Conservation (phyloP, 2,888 invertebrate species). For the Desoria tigrina region DNA sequence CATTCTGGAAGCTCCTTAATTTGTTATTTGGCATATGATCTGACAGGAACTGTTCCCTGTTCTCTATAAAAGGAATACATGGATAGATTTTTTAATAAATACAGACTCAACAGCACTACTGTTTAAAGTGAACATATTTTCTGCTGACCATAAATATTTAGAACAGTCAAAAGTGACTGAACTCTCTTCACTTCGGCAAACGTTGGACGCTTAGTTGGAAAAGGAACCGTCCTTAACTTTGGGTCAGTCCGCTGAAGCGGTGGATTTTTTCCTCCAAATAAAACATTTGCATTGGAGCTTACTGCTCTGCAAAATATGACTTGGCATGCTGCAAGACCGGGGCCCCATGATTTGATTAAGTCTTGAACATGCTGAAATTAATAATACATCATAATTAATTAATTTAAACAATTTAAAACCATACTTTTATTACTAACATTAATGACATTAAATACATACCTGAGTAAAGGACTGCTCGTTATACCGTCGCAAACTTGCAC, state of each 20-base stretch:
- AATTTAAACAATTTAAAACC: background rate
- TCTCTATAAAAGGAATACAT: slow-evolving; percentile 15
- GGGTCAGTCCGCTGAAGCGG: slow-evolving; percentile 67
- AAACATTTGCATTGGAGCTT: slow-evolving; percentile 70
- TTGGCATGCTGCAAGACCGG: slow-evolving; percentile 67
- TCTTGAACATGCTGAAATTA: slow-evolving; percentile 71
- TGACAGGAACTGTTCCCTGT: slow-evolving; percentile 20
- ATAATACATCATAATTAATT: slow-evolving; percentile 13
- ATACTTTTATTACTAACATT: background rate
- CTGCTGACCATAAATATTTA: slow-evolving; percentile 34
- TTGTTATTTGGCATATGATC: slow-evolving; percentile 8
- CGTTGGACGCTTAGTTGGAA: slow-evolving; percentile 78
- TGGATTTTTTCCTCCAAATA: slow-evolving; percentile 74
- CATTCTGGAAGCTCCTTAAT: background rate
- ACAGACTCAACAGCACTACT: too few species aligned
- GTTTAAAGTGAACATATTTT: too few species aligned
- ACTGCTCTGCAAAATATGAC: slow-evolving; percentile 76
- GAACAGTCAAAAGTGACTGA: slow-evolving; percentile 65
- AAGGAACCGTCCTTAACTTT: slow-evolving; percentile 72
- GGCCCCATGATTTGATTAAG: slow-evolving; percentile 69
- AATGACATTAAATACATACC: slow-evolving; percentile 58
- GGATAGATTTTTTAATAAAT: too few species aligned
- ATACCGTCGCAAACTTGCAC: slow-evolving; percentile 75
- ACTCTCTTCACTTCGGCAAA: slow-evolving; percentile 77
- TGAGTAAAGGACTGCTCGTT: slow-evolving; percentile 74